These are phyloP conservation scores for Chanos chanos DNA, from an alignment of 2,797 vertebrate species.

Conservation along the genomic window DNA sequence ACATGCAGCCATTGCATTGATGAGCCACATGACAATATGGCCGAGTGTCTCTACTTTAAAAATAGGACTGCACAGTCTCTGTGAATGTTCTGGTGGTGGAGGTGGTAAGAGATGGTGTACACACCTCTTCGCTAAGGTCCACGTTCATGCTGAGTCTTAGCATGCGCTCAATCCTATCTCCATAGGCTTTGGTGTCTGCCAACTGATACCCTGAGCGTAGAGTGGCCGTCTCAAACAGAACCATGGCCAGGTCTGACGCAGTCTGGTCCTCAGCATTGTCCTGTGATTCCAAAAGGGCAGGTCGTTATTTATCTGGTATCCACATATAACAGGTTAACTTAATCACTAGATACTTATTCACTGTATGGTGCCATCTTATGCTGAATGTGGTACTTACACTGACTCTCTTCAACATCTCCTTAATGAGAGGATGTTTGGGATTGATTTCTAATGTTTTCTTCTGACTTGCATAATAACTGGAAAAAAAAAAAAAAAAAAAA, in stretches of 20 bases:
- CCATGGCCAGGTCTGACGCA: slow-evolving; percentile 86
- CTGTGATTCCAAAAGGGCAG: slow-evolving; percentile 54
- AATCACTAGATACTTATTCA: no score
- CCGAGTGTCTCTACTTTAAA: no score
- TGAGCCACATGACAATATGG: no score
- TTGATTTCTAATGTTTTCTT: slow-evolving; percentile 99
- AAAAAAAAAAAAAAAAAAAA: neutral
- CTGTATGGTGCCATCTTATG: neutral
- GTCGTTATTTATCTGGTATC: no score
- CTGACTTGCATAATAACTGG: slow-evolving; percentile 95
- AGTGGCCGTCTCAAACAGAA: slow-evolving; percentile 94
- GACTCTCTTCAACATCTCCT: slow-evolving; percentile 87
- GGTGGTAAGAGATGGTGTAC: neutral
- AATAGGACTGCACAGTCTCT: neutral
- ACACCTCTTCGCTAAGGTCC: slow-evolving; percentile 77
- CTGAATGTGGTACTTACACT: slow-evolving; percentile 68
- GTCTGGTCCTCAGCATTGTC: slow-evolving; percentile 87
- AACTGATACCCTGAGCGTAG: slow-evolving; percentile 93
- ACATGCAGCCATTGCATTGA: no score
- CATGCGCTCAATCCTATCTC: slow-evolving; percentile 96
- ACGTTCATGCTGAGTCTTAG: slow-evolving; percentile 92
- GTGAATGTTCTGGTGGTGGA: neutral
- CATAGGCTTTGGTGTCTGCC: slow-evolving; percentile 90
- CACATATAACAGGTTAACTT: no score
- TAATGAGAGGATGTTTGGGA: slow-evolving; percentile 94